Percentiles rank a stretch among this genome's conserved stretches.
Evolutionary conservation across 2,113 vertebrate species (phyloP).

Genomic region (Poeciliopsis occidentalis): DNA sequence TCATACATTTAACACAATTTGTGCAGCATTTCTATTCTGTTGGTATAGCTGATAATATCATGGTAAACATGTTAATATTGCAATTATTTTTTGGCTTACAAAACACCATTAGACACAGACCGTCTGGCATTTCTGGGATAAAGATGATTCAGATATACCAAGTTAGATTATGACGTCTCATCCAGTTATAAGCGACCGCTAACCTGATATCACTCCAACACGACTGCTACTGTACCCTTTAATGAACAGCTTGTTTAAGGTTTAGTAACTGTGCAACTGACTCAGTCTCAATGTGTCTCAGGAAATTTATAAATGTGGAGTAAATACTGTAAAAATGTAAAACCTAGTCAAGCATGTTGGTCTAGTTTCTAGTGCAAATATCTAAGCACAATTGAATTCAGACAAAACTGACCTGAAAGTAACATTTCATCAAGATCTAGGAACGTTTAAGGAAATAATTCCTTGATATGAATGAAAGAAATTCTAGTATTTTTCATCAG

Average conservation of each 20-base stretch:
- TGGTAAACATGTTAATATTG: not conserved
- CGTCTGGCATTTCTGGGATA: not conserved
- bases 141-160: conserved; percentile 12
- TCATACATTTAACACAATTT: conserved; percentile 3
- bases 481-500: no score
- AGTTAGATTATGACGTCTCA: not conserved
- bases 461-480: no score
- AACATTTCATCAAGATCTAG: no score
- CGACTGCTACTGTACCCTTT: not conserved
- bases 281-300: no score
- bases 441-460: no score
- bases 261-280: no score
- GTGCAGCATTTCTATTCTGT: not conserved
- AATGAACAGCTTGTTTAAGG: not conserved
- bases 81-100: not conserved
- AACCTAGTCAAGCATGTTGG: no score
- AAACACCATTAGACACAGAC: not conserved
- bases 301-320: no score
- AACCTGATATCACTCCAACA: not conserved
- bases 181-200: conserved; percentile 14
- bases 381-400: no score
- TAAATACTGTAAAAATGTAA: no score
- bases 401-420: no score
- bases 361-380: no score
- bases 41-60: not conserved